These are phyloP conservation scores for Choristoneura fumiferana DNA, from an alignment of 1,140 invertebrate genomes.

Conservation along the genomic window DNA sequence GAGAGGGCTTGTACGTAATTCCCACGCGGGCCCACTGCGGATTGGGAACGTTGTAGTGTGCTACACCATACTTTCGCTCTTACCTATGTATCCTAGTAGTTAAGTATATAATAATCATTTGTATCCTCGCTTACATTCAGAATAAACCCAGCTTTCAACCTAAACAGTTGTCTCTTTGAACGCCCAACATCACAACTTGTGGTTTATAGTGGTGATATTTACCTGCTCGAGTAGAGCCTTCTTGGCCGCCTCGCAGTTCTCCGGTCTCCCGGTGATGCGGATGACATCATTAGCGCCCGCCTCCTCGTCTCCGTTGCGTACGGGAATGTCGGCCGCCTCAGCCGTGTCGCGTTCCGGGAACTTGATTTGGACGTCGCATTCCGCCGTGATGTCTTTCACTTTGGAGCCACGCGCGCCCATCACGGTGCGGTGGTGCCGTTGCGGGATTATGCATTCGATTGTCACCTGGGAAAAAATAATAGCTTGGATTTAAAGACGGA, in stretches of 20 bases:
- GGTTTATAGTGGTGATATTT: not conserved
- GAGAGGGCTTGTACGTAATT: no score
- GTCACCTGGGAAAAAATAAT: slow-evolving; percentile 79
- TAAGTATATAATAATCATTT: no score
- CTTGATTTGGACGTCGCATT: slow-evolving; percentile 94
- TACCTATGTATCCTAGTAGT: no score
- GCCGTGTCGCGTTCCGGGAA: slow-evolving; percentile 90
- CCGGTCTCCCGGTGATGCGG: slow-evolving; percentile 89
- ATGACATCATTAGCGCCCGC: slow-evolving; percentile 86
- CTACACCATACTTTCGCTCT: no score
- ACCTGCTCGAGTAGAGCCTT: slow-evolving; percentile 89
- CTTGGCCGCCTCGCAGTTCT: slow-evolving; percentile 91
- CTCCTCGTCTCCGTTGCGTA: slow-evolving; percentile 68
- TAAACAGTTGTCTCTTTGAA: no score
- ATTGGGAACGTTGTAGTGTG: no score
- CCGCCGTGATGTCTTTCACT: slow-evolving; percentile 89
- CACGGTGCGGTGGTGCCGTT: slow-evolving; percentile 91
- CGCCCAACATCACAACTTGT: no score
- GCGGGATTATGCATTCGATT: slow-evolving; percentile 91
- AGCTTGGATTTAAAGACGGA: no score
- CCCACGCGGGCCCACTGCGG: no score
- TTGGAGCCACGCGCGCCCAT: slow-evolving; percentile 92
- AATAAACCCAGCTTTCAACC: no score
- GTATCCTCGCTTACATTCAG: no score
- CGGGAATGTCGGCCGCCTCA: slow-evolving; percentile 67